Base-by-base conservation (phyloP, 2,797 vertebrate species). In the Myotis myotis region DNA sequence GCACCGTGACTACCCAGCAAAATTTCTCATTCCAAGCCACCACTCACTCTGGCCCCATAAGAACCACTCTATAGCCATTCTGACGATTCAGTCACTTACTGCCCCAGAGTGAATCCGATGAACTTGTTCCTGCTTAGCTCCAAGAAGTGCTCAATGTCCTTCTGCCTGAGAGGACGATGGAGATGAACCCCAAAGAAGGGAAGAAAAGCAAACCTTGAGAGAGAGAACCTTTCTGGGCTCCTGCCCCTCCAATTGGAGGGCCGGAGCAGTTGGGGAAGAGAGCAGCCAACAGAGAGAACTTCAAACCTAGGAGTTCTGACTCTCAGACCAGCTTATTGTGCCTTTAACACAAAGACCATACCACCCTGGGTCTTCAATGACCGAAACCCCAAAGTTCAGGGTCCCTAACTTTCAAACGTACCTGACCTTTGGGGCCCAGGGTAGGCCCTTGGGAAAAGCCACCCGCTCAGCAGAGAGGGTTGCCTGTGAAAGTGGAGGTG, bases 381-480 rank as follows among this genome's bases (percentile, higher is more conserved):
- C 1, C 75, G 17, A 57, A 82, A 82, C 57, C 41, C n/a, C 36
- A 33, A 76, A 75, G 53, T 13, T 62, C 1, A 5, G 70, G 44
- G n/a, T 30, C 12, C 74, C 44, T 82, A 30, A 28, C 81, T 25
- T 64, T 38, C 49, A 85, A 91, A 95, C 81, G 38, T 97, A 99
- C 99, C 99, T 99, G 98, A 99, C 99, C 98, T 99, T 99, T 79
- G 99, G 99, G 70, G 99, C 99, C 99, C 99, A 99, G n/a, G 99
- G 99, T 0, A 99, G 99, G n/a, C 99, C 99, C 93, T 99, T 99
- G 87, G 99, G 99, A 97, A 99, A 99, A 60, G 99, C 98, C 64
- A 99, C 98, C 91, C 98, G 98, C 28, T 99, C 99, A 0, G 99
- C 97, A 0, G 99, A 98, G 0, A 98, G 98, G 60, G 98, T 98